Evolutionary conservation across 1,140 invertebrate genomes (phyloP), one percentile per base, ranked within the genome.

Genomic region (Limonius californicus): DNA sequence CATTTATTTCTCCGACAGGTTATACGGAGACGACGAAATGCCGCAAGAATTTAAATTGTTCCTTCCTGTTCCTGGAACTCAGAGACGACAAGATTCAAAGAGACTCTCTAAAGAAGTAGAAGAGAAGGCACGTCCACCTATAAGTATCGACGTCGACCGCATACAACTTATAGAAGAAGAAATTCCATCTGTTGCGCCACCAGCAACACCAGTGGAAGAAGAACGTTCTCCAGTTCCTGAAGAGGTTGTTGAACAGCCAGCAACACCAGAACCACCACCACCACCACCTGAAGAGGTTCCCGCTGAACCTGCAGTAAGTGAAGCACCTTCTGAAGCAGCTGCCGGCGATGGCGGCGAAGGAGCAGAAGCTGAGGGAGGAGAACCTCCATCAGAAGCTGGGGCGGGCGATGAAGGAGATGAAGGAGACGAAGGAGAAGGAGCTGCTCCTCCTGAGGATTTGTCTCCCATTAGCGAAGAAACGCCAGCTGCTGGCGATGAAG

Each of bases 1-100:
- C 72, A 89, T 98, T 30, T 98, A 97, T 77, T 98, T 98, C 73
- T 87, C 92, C 20, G 93, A 97, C 74, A 85, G 88, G 71, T 77
- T 97, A 21, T 97, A 95, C 77, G 82, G 85, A 8, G 94, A 97
- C 78, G 90, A 95, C 18, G 91, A 97, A 71, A 79, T 97, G 61
- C 93, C 94, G 1, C 82, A 85, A 43, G 89, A 91, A 69, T 93
- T 89, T 69, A 90, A 88, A 76, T 78, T 92, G 16, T 90, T 80
- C 45, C 67, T 79, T 1, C 78, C 80, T 2, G 50, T 67, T 55
- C 15, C 69, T 45, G 54, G 68, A 55, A 62, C 60, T 14, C 56
- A 68, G 61, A 50, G n/a, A 14, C 16, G 14, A 16, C 18, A 61
- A 60, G 59, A 60, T 16, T n/a, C n/a, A n/a, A n/a, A n/a, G n/a